Evolutionary conservation across 2,888 invertebrate genomes (phyloP).

Genomic region (Nephrotoma flavescens): DNA sequence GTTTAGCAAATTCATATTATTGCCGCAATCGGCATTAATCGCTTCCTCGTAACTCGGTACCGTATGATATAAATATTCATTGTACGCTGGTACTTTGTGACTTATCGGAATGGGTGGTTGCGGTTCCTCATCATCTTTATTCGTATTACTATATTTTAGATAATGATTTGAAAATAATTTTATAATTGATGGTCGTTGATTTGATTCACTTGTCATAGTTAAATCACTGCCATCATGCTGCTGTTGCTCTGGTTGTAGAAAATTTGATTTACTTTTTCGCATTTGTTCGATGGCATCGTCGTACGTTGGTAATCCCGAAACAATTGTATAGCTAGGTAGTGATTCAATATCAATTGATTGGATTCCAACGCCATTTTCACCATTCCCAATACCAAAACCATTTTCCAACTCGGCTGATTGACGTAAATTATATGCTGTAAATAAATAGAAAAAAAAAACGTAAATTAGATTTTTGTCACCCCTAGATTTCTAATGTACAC

Average conservation of each 20-base stretch:
- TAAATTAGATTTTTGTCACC: slow-evolving; percentile 1
- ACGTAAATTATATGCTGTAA: slow-evolving; percentile 1
- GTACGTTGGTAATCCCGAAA: slow-evolving; percentile 48
- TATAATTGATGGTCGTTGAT: not conserved
- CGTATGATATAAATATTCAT: not conserved
- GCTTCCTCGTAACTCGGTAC: slow-evolving; percentile 3
- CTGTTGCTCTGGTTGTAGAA: not conserved
- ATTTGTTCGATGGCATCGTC: slow-evolving; percentile 46
- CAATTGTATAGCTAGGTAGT: slow-evolving; percentile 45
- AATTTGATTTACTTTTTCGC: slow-evolving; percentile 25
- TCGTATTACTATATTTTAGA: not conserved
- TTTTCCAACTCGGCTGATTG: not conserved
- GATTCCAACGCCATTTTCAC: not conserved
- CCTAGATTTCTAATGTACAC: not conserved
- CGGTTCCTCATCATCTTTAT: not conserved
- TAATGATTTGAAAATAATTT: not conserved
- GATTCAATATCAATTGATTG: slow-evolving; percentile 34
- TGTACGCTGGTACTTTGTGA: not conserved
- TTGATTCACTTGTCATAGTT: not conserved
- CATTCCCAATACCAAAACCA: not conserved
- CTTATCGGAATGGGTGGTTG: not conserved
- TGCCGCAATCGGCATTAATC: not conserved
- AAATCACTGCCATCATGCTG: not conserved
- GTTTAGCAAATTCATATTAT: not conserved
- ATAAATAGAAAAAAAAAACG: not conserved